Evolutionary conservation across 2,888 invertebrate species (phyloP).

Genomic region (Iselma pallidipennis): DNA sequence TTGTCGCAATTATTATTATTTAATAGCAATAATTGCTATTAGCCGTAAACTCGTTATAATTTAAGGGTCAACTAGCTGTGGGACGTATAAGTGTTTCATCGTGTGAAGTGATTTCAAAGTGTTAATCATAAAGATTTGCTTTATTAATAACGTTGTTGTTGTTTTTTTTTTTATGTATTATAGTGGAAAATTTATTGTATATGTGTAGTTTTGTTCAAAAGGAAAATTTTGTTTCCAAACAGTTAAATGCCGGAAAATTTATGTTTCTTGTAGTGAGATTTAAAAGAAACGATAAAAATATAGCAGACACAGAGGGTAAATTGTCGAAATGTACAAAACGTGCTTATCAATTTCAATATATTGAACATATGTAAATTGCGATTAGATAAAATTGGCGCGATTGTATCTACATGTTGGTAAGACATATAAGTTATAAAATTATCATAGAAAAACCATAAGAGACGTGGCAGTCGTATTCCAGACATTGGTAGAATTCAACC

Average conservation of each 20-base stretch:
- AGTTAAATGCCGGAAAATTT: neutral
- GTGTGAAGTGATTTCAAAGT: neutral
- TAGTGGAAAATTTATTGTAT: no score
- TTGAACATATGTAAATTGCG: slow-evolving; percentile 29
- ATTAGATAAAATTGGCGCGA: slow-evolving; percentile 35
- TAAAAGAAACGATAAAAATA: slow-evolving; percentile 1
- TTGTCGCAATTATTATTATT: neutral
- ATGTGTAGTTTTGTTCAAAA: no score
- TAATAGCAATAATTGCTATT: neutral
- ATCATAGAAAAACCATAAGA: slow-evolving; percentile 43
- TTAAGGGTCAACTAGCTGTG: slow-evolving; percentile 1
- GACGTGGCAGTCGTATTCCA: slow-evolving; percentile 26
- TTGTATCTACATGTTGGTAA: slow-evolving; percentile 21
- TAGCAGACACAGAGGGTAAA: neutral
- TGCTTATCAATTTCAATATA: slow-evolving; percentile 26
- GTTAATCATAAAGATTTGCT: neutral
- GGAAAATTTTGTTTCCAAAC: slow-evolving; percentile 9
- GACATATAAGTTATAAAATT: slow-evolving; percentile 39
- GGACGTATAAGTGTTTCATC: neutral
- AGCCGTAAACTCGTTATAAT: neutral
- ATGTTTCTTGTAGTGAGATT: neutral
- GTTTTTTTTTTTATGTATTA: neutral
- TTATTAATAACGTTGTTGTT: no score
- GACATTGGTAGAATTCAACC: slow-evolving; percentile 29
- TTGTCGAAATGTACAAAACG: slow-evolving; percentile 5